phyloP scores from a whole-genome alignment of 2,113 vertebrate species.

The Hymenochirus boettgeri region DNA sequence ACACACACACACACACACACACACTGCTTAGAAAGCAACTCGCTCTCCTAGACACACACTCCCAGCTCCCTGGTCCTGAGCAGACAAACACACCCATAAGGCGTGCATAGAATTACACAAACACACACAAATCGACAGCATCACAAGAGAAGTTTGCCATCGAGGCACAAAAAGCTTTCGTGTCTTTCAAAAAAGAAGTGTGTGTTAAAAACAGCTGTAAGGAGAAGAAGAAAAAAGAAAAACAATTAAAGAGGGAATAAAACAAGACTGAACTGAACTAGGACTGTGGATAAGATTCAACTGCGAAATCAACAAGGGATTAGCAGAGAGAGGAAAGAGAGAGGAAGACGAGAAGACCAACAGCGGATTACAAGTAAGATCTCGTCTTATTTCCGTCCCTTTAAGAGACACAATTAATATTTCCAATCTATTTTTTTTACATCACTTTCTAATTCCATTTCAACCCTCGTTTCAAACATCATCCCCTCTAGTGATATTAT shows the following conservation, averaged over 20 bases:
- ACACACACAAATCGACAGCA: not conserved
- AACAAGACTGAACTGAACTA: not conserved
- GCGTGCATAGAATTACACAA: not conserved
- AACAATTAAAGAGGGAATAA: not conserved
- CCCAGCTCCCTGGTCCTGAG: not conserved
- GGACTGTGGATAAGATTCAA: not conserved
- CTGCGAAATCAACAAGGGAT: constrained; percentile 1
- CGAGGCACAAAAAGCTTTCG: not conserved
- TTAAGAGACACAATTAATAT: too few relatives aligned
- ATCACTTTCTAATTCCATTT: too few relatives aligned
- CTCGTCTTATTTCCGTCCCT: not conserved
- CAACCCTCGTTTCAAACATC: too few relatives aligned
- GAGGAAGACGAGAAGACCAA: constrained; percentile 3
- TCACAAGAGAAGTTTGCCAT: not conserved
- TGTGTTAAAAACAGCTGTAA: too few relatives aligned
- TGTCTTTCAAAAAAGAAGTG: not conserved
- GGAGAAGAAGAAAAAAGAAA: not conserved
- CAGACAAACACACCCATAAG: not conserved
- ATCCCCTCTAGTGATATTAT: too few relatives aligned
- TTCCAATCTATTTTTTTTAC: too few relatives aligned
- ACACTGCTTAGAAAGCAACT: not conserved
- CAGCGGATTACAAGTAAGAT: constrained; percentile 24
- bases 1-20: not conserved
- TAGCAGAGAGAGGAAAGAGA: constrained; percentile 12
- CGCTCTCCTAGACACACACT: not conserved